Conservation (phyloP, 2,797 vertebrate genomes). For the Danio choprae region DNA sequence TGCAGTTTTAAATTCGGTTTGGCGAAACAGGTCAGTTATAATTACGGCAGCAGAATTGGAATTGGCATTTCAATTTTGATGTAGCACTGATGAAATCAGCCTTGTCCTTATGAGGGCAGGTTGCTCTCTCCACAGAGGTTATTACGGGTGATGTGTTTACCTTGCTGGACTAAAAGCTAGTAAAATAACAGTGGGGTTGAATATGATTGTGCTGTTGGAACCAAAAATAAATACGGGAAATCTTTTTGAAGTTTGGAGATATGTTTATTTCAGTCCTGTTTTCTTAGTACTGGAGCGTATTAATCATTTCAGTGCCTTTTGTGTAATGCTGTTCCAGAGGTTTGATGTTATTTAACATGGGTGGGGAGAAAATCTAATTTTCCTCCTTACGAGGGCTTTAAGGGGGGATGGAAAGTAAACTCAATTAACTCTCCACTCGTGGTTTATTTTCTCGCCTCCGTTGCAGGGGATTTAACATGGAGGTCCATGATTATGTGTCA, state of each 20-base stretch:
- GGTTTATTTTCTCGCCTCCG: slow-evolving; percentile 52
- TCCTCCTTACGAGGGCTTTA: slow-evolving; percentile 57
- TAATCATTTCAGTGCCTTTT: slow-evolving; percentile 65
- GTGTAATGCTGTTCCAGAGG: slow-evolving; percentile 63
- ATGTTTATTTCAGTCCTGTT: slow-evolving; percentile 50
- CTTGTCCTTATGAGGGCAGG: slow-evolving; percentile 46
- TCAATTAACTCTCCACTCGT: slow-evolving; percentile 57
- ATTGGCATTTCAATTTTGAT: slow-evolving; percentile 83
- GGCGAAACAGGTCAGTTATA: slow-evolving; percentile 75
- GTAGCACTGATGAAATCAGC: slow-evolving; percentile 69
- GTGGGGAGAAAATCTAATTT: slow-evolving; percentile 47
- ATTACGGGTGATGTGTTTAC: slow-evolving; percentile 74
- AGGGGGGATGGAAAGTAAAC: slow-evolving; percentile 64
- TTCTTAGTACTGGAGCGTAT: slow-evolving; percentile 62
- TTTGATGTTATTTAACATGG: slow-evolving; percentile 55
- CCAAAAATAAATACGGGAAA: slow-evolving; percentile 45
- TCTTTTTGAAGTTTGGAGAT: slow-evolving; percentile 75
- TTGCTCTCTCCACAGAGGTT: slow-evolving; percentile 65
- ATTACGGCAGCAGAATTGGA: slow-evolving; percentile 78
- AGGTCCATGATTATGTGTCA: slow-evolving; percentile 58
- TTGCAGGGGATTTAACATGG: slow-evolving; percentile 62
- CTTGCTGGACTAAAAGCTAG: slow-evolving; percentile 64
- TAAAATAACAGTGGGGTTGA: slow-evolving; percentile 26
- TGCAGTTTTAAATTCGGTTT: slow-evolving; percentile 72
- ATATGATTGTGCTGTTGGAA: slow-evolving; percentile 26